Percentiles rank a stretch among this genome's conserved stretches.
phyloP scores from a whole-genome alignment of 2,888 invertebrate species.

The Machimus atricapillus region DNA sequence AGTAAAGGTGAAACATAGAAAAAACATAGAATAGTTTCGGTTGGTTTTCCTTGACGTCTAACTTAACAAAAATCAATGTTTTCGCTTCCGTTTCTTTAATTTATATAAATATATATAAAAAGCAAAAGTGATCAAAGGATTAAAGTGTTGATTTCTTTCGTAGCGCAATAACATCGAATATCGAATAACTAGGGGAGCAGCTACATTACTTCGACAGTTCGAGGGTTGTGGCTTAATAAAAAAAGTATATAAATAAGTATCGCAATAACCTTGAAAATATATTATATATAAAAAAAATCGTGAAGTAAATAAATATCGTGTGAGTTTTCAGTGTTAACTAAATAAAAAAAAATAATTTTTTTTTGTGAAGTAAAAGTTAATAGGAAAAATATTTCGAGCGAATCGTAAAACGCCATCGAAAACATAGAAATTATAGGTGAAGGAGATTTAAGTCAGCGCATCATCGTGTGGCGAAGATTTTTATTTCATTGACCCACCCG shows the following conservation, averaged over 20 bases:
- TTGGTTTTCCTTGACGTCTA: conserved; percentile 21
- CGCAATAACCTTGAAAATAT: conserved; percentile 25
- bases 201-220: not conserved
- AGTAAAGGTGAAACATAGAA: conserved; percentile 34
- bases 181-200: conserved; percentile 10
- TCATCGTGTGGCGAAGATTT: conserved; percentile 44
- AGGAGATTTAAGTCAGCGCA: not conserved
- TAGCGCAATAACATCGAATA: conserved; percentile 25
- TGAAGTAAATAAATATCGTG: not conserved
- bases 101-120: not conserved
- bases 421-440: conserved; percentile 24
- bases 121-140: conserved; percentile 18
- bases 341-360: not conserved
- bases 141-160: conserved; percentile 11
- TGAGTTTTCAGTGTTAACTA: not conserved
- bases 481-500: conserved; percentile 50
- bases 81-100: conserved; percentile 21
- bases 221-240: not conserved
- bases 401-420: conserved; percentile 13
- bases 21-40: conserved; percentile 15
- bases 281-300: not conserved
- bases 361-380: not conserved
- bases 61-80: conserved; percentile 34
- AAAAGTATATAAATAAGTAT: not conserved
- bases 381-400: not conserved